phyloP scores from a whole-genome alignment of 2,113 vertebrate species.

The Hylia prasina region DNA sequence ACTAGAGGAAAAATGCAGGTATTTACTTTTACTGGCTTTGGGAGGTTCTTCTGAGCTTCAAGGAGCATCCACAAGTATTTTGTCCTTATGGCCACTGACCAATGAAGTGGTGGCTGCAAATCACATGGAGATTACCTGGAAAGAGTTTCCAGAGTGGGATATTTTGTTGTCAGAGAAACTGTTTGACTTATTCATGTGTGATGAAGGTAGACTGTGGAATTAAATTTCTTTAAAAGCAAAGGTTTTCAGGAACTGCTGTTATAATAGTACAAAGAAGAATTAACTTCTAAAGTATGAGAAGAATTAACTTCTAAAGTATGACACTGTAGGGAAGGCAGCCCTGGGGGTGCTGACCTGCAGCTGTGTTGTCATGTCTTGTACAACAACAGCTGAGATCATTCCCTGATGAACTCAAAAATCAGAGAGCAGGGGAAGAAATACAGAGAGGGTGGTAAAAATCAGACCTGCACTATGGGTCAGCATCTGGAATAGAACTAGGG shows the following conservation, averaged over 20 bases:
- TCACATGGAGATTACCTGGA: neutral
- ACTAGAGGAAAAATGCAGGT: conserved; percentile 69
- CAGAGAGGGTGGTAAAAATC: neutral
- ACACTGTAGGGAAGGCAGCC: neutral
- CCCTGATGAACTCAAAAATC: neutral
- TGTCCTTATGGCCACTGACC: neutral
- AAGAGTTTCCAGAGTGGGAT: neutral
- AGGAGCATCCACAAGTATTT: neutral
- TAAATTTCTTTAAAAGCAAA: neutral
- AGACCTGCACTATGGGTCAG: neutral
- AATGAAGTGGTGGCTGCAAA: neutral
- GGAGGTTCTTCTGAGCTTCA: neutral
- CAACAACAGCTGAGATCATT: neutral
- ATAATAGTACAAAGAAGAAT: neutral
- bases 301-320: neutral
- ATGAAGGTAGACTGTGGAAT: neutral
- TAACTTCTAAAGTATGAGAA: neutral
- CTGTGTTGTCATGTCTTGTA: neutral
- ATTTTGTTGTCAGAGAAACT: neutral
- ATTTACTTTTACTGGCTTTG: neutral
- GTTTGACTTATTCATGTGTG: neutral
- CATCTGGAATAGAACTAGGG: neutral
- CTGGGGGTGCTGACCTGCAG: neutral
- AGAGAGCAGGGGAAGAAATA: neutral
- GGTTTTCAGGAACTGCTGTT: neutral